Evolutionary conservation across 2,888 invertebrate species (phyloP), one percentile per base, ranked within the genome.

Genomic region (Lithophane ornitopus): DNA sequence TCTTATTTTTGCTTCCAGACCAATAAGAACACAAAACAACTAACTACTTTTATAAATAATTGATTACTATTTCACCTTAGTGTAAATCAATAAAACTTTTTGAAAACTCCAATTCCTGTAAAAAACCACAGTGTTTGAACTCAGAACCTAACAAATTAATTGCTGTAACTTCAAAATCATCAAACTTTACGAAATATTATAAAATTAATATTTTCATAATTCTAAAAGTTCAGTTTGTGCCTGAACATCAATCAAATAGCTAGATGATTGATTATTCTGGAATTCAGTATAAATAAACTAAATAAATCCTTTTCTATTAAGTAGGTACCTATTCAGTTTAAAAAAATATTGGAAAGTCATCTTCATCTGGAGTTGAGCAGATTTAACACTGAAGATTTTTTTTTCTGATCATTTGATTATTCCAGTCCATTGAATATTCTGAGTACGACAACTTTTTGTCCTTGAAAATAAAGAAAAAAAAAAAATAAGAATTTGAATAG

Each of bases 201-300:
- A 44, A 74, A 62, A 61, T 65, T 67, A 39, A 34, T 70, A 54
- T 46, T 72, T 70, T 73, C 16, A 34, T 16, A 67, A 70, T n/a
- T 68, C 41, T 39, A 19, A 65, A 72, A 76, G 62, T 59, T 56
- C 16, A 28, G 70, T 63, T 67, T 59, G 14, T 49, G 26, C 22
- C 12, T 59, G 46, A 66, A 66, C 61, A 80, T 84, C 65, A 74
- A 80, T 80, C 80, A 76, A 66, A 28, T 59, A 26, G 11, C 26
- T 4, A 11, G 12, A 39, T 84, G 77, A 83, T 83, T 83, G 71
- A 84, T 80, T 77, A 72, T 70, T 56, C 12, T 63, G n/a, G 71
- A 74, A 54, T 72, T 59, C 22, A 19, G 44, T 66, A 49, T 49
- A 19, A 49, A 49, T 49, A 49, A 19, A 49, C 19, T 49, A 52